These are phyloP conservation scores for Tyto alba DNA, from an alignment of 2,113 vertebrate genomes.

Conservation along the genomic window DNA sequence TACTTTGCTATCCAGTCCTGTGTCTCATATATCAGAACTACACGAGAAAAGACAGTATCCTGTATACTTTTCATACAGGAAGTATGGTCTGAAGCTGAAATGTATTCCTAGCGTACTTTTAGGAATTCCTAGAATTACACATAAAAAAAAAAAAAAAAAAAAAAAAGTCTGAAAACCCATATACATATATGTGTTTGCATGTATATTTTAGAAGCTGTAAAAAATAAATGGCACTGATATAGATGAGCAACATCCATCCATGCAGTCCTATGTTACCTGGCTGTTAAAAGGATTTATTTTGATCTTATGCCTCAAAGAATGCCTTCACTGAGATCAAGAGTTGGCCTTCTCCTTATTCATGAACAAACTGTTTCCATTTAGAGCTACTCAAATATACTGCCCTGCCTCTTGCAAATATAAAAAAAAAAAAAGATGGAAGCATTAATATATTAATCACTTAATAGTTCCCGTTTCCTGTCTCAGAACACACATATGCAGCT, in stretches of 20 bases:
- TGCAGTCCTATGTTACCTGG: neutral
- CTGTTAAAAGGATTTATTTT: neutral
- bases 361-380: neutral
- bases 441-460: neutral
- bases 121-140: neutral
- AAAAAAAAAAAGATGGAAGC: neutral
- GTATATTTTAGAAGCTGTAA: neutral
- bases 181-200: too few relatives aligned
- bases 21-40: neutral
- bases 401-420: neutral
- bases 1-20: neutral
- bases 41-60: neutral
- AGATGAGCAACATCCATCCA: neutral
- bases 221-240: neutral
- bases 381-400: neutral
- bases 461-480: neutral
- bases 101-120: accelerated
- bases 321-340: neutral
- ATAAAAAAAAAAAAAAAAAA: neutral
- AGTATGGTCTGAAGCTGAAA: neutral
- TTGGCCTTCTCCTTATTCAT: neutral
- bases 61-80: neutral
- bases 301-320: neutral
- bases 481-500: neutral
- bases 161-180: too few relatives aligned